phyloP scores from a whole-genome alignment of 2,113 vertebrate genomes.

The Cavia aperea region DNA sequence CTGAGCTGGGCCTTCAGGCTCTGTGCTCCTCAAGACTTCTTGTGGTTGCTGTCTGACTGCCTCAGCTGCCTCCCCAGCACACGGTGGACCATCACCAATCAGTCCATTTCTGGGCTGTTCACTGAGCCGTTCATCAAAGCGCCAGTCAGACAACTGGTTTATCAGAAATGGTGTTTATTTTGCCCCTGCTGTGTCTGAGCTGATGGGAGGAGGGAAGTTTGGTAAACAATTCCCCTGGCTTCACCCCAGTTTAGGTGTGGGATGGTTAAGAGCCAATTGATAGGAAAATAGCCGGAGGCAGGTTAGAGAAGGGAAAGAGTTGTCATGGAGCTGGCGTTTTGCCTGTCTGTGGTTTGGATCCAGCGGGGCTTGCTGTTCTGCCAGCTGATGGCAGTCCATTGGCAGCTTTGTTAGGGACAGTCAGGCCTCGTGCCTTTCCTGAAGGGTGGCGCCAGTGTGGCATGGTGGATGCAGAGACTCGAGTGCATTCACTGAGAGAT shows the following conservation, averaged over 20 bases:
- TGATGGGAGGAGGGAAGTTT: not conserved
- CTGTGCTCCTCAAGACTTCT: not conserved
- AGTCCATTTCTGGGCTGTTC: not conserved
- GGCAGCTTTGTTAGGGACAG: not conserved
- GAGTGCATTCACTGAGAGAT: not conserved
- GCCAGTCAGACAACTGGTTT: not conserved
- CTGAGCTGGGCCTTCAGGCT: not conserved
- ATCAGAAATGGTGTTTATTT: not conserved
- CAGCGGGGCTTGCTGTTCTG: not conserved
- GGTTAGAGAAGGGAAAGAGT: not conserved
- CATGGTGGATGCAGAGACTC: not conserved
- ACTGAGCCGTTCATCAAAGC: not conserved
- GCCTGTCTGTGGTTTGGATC: constrained; percentile 8
- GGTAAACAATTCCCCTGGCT: not conserved
- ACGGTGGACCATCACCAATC: rapidly evolving
- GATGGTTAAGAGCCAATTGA: not conserved
- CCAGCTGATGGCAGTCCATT: not conserved
- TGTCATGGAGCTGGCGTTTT: not conserved
- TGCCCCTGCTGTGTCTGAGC: not conserved
- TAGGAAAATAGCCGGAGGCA: constrained; percentile 20
- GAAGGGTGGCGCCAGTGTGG: not conserved
- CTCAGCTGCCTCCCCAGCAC: not conserved
- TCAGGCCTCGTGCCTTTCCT: not conserved
- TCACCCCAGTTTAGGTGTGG: not conserved
- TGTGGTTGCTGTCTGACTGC: not conserved